phyloP scores from a whole-genome alignment of 1,140 invertebrate genomes.

The Ditylenchus dipsaci region DNA sequence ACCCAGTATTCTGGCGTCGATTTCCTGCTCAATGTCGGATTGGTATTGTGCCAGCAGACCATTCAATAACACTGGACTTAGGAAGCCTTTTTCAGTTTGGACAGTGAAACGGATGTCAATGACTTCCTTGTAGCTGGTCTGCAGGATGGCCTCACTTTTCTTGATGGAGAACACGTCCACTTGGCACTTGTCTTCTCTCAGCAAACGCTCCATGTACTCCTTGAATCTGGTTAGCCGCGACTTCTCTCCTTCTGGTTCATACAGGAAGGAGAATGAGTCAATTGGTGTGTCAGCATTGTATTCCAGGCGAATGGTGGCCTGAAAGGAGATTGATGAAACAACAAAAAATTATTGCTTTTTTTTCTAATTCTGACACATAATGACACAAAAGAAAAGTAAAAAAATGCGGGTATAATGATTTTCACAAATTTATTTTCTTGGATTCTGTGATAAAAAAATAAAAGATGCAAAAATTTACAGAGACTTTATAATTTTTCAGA shows the following conservation, averaged over 20 bases:
- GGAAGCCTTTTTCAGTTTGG: slow-evolving; percentile 18
- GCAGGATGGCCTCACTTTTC: slow-evolving; percentile 16
- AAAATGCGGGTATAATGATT: no score
- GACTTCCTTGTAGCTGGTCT: slow-evolving; percentile 8
- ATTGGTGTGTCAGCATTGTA: slow-evolving; percentile 24
- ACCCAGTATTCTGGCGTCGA: slow-evolving; percentile 44
- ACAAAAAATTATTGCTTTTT: no score
- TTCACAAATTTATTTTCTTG: no score
- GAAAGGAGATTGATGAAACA: no score
- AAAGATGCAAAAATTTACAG: no score
- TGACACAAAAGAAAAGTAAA: no score
- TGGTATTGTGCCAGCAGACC: slow-evolving; percentile 44
- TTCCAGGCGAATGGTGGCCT: slow-evolving; percentile 38
- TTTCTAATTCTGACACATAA: no score
- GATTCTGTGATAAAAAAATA: no score
- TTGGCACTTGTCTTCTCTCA: slow-evolving; percentile 23
- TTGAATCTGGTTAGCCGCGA: slow-evolving; percentile 28
- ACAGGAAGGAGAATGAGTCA: slow-evolving; percentile 22
- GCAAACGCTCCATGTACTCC: slow-evolving; percentile 24
- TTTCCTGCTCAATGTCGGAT: slow-evolving; percentile 33
- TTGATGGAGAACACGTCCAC: slow-evolving; percentile 52
- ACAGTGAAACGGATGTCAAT: slow-evolving; percentile 52
- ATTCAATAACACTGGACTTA: slow-evolving; percentile 32
- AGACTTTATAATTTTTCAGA: no score
- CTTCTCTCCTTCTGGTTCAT: slow-evolving; percentile 23